phyloP scores from a whole-genome alignment of 2,113 vertebrate genomes.

The Mustela lutreola region DNA sequence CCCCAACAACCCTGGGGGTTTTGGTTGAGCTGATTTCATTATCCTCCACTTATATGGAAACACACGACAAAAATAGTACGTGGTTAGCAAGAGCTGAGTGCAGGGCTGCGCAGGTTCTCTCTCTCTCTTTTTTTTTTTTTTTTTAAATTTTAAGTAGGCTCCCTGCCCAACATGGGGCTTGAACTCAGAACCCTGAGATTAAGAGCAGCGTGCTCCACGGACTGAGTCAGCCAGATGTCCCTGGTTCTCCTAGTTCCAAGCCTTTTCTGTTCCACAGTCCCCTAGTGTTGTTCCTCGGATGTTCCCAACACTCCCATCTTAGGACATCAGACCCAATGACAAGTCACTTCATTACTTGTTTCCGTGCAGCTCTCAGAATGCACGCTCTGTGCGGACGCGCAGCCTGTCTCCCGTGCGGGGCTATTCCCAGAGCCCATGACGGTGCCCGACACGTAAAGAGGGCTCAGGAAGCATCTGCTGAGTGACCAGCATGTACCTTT shows the following conservation, averaged over 20 bases:
- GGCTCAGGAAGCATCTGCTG: background rate
- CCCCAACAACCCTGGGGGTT: background rate
- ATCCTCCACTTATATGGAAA: background rate
- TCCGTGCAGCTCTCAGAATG: background rate
- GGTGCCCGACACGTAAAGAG: background rate
- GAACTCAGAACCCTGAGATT: background rate
- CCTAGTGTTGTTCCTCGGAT: background rate
- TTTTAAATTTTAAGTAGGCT: background rate
- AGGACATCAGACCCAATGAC: background rate
- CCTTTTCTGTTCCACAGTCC: background rate
- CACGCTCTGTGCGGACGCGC: background rate
- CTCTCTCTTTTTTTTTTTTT: background rate
- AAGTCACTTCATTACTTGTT: too few species aligned
- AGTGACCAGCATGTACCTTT: background rate
- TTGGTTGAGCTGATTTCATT: background rate
- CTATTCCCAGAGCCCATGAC: background rate
- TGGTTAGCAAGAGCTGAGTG: background rate
- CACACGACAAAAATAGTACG: background rate
- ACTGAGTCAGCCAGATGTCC: background rate
- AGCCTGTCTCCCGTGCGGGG: background rate
- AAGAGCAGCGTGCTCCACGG: background rate
- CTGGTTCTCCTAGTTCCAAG: background rate
- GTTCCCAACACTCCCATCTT: background rate
- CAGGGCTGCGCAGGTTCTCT: background rate
- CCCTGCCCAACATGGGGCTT: background rate